Evolutionary conservation across 2,797 vertebrate genomes (phyloP), one percentile per base, ranked within the genome.

Genomic region (Gorsachius magnificus): DNA sequence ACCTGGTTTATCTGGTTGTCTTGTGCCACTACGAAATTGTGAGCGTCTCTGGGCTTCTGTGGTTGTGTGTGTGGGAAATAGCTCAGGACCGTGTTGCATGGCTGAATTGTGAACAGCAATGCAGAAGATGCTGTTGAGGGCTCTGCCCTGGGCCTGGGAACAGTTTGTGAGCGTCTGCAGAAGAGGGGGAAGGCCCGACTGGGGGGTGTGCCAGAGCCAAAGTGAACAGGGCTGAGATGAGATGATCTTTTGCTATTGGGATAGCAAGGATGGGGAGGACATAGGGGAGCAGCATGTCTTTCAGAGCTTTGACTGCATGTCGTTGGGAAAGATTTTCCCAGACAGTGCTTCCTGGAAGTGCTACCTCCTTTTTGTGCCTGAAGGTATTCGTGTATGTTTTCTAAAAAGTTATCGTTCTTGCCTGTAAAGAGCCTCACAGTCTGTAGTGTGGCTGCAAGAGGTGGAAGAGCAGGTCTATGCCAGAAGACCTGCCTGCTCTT

Each of bases 51-150:
- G 60, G 50, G 16, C n/a, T 86, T 54, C 1, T 36, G 17, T 29
- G 48, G 41, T 8, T 77, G 11, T n/a, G 11, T 0, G 1, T 41
- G 43, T 58, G 51, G 15, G 11, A 79, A 38, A 41, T 65, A 33
- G 8, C n/a, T 41, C 9, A 14, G 17, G 19, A 43, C 9, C 0
- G 0, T 19, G 33, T 13, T 56, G 35, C 19, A 13, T 1, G 5
- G 21, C 3, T 66, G 63, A 76, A 31, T 19, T 63, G 41, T 28
- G 36, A 56, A 29, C 10, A 61, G 38, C 35, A 28, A 12, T 10
- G 38, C 6, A 28, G 57, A 54, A 31, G 68, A 16, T 33, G 15
- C 16, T 13, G 43, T 29, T 35, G n/a, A 82, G 22, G 35, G 28
- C 50, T 78, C 33, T 74, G 29, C 45, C 33, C 51, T 45, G 54